These are phyloP conservation scores for Stigmatopora argus DNA, from an alignment of 2,113 vertebrate genomes.

Conservation along the genomic window DNA sequence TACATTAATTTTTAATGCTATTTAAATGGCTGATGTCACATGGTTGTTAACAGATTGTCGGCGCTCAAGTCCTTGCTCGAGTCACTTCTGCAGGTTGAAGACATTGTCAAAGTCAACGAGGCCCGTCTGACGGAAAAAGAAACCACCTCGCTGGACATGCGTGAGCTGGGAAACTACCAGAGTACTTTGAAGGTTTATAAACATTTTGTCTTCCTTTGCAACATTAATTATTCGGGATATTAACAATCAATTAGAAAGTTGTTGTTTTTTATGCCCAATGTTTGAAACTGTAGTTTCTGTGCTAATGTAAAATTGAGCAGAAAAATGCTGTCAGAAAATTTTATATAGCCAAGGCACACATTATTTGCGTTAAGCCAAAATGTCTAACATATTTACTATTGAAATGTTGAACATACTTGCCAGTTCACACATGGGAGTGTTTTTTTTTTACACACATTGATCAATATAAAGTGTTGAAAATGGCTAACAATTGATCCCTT, in stretches of 20 bases:
- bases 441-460: no score
- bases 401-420: no score
- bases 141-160: slow-evolving; percentile 81
- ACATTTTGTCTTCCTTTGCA: not conserved
- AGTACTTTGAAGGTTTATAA: slow-evolving; percentile 79
- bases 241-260: not conserved
- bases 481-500: no score
- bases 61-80: slow-evolving; percentile 78
- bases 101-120: slow-evolving; percentile 88
- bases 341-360: no score
- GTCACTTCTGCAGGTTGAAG: slow-evolving; percentile 79
- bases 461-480: no score
- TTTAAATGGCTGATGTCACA: not conserved
- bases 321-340: not conserved
- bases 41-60: slow-evolving; percentile 69
- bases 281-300: not conserved
- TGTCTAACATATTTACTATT: no score
- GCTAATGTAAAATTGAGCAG: not conserved
- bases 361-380: no score
- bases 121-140: slow-evolving; percentile 92
- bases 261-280: not conserved
- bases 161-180: slow-evolving; percentile 82
- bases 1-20: not conserved
- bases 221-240: not conserved
- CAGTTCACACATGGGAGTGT: no score